Base-by-base conservation (phyloP, 2,113 vertebrate species). In the Vidua chalybeata region DNA sequence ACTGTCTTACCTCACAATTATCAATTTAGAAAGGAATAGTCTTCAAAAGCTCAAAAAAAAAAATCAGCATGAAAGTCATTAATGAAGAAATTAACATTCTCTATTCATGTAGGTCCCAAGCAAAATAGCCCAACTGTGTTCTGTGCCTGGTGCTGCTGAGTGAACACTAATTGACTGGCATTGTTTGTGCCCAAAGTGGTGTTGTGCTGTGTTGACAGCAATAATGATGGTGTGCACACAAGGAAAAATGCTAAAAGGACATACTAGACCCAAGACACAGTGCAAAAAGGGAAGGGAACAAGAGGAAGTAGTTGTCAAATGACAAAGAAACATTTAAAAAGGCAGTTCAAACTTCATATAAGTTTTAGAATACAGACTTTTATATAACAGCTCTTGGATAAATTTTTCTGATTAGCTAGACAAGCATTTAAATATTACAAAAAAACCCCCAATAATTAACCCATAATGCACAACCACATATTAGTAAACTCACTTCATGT, bases 21-120 rank as follows among this genome's bases (percentile, higher is more conserved):
- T 87, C 89, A 89, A 73, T 79, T 51, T 94, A 84, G 62, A 89
- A 77, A 24, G 23, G 66, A 91, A 82, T 59, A 68, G 6, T 89
- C 84, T 92, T 95, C 93, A 95, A 85, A 92, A 91, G 71, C 51
- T 62, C 0, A 35, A 64, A 74, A 72, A 89, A 56, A 87, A 62
- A 61, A 19, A 33, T 4, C 52, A 30, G 49, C 68, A 75, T 58
- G 43, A 41, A 92, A 94, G 33, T 67, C 59, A 95, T 39, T 96
- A 90, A 88, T 62, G 46, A 88, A 95, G 41, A 89, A 91, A 86
- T 90, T 88, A 88, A 58, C 59, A 85, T 89, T 73, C 54, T 49
- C 54, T 55, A 35, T 71, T 95, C 74, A 67, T 31, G 64, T 46
- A 72, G 51, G 67, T 51, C 72, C 67, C 58, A 63, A 59, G 56